phyloP scores from a whole-genome alignment of 2,888 invertebrate genomes.

The Microctonus brassicae region DNA sequence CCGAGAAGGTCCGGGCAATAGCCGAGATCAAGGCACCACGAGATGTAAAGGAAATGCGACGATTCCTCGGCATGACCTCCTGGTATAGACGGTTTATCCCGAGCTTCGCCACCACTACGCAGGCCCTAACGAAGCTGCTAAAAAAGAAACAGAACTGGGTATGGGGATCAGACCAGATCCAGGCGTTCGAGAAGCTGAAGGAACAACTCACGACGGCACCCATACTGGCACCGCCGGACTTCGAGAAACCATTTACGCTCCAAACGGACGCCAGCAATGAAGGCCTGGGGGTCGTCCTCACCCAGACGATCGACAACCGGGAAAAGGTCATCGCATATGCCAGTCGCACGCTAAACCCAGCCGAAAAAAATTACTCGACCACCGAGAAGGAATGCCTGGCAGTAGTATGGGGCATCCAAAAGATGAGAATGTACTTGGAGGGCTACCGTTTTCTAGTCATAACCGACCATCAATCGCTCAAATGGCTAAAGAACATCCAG shows the following conservation, averaged over 20 bases:
- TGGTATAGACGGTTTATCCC: conserved; percentile 46
- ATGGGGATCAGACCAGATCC: conserved; percentile 3
- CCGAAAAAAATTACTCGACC: conserved; percentile 19
- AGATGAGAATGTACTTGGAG: too few relatives aligned
- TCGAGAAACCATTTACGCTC: conserved; percentile 16
- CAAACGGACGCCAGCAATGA: conserved; percentile 36
- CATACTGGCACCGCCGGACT: conserved; percentile 33
- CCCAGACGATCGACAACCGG: not conserved
- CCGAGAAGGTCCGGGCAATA: conserved; percentile 36
- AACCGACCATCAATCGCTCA: too few relatives aligned
- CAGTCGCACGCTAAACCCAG: conserved; percentile 7
- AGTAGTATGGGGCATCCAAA: too few relatives aligned
- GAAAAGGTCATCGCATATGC: conserved; percentile 20
- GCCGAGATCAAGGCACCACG: conserved; percentile 18
- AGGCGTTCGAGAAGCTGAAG: conserved; percentile 25
- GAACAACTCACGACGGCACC: conserved; percentile 7
- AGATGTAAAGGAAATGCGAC: conserved; percentile 42
- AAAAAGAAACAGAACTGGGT: conserved; percentile 29
- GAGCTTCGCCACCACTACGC: conserved; percentile 5
- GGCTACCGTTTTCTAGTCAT: too few relatives aligned
- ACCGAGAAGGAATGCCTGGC: too few relatives aligned
- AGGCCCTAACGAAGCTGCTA: conserved; percentile 21
- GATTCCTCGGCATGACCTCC: conserved; percentile 49
- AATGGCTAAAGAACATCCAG: too few relatives aligned
- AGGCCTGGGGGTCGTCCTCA: conserved; percentile 30